Evolutionary conservation across 2,113 vertebrate genomes (phyloP).

Genomic region (Calidris pygmaea): DNA sequence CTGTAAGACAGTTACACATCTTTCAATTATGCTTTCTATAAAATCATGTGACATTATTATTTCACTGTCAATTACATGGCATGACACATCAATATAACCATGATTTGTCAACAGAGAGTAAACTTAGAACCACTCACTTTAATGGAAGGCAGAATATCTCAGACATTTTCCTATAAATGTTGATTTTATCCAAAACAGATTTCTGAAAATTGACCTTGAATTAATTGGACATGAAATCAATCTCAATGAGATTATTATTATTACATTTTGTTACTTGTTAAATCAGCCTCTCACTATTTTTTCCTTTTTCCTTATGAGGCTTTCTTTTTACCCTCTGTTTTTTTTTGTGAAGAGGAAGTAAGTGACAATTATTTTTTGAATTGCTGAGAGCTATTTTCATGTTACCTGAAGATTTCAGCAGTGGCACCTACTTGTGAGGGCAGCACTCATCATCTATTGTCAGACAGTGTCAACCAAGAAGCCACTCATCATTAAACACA

Average conservation of each 20-base stretch:
- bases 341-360: background rate
- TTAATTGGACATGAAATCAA: background rate
- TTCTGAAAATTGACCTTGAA: background rate
- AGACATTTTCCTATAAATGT: background rate
- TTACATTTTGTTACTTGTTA: background rate
- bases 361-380: conserved; percentile 58
- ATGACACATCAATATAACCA: background rate
- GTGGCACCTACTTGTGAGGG: background rate
- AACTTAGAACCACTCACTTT: background rate
- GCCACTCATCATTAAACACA: background rate
- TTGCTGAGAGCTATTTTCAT: conserved; percentile 9
- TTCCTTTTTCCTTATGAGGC: background rate
- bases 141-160: background rate
- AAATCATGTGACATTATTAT: background rate
- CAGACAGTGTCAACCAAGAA: background rate
- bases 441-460: background rate
- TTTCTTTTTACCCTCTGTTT: background rate
- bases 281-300: background rate
- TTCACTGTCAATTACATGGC: background rate
- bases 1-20: background rate
- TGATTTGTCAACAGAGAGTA: background rate
- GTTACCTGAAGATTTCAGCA: conserved; percentile 20
- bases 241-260: background rate
- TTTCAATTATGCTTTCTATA: background rate
- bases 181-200: background rate